Evolutionary conservation across 2,888 invertebrate genomes (phyloP).

Genomic region (Caradrina kadenii): DNA sequence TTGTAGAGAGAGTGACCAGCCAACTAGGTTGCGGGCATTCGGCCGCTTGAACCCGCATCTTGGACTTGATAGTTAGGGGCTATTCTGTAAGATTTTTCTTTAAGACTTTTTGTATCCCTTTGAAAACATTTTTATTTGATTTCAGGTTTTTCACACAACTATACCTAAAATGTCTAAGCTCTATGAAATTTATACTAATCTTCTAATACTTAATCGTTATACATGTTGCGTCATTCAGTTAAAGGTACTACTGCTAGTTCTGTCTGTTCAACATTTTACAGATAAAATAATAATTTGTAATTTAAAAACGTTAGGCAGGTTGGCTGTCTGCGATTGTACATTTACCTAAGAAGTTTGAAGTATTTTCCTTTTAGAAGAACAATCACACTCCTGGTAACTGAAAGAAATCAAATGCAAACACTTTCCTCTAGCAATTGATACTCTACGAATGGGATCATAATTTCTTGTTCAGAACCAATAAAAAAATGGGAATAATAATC

Average conservation of each 20-base stretch:
- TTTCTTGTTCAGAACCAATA: constrained; percentile 14
- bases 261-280: neutral
- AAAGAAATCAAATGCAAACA: neutral
- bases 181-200: too few relatives aligned
- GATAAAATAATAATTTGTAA: too few relatives aligned
- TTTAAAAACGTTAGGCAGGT: neutral
- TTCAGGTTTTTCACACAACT: neutral
- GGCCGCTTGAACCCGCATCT: constrained; percentile 68
- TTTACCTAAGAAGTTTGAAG: neutral
- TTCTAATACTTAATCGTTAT: too few relatives aligned
- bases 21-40: constrained; percentile 84
- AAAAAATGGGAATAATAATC: constrained; percentile 20
- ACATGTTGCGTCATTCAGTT: neutral
- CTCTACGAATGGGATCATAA: constrained; percentile 2
- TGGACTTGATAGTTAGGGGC: constrained; percentile 71
- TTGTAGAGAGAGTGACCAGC: constrained; percentile 68
- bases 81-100: constrained; percentile 44
- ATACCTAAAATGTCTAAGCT: too few relatives aligned
- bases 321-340: too few relatives aligned
- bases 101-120: neutral
- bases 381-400: constrained; percentile 9
- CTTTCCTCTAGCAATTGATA: neutral
- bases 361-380: constrained; percentile 18
- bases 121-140: neutral
- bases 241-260: neutral